These are phyloP conservation scores for Vimba vimba DNA, from an alignment of 2,113 vertebrate genomes.

Conservation along the genomic window DNA sequence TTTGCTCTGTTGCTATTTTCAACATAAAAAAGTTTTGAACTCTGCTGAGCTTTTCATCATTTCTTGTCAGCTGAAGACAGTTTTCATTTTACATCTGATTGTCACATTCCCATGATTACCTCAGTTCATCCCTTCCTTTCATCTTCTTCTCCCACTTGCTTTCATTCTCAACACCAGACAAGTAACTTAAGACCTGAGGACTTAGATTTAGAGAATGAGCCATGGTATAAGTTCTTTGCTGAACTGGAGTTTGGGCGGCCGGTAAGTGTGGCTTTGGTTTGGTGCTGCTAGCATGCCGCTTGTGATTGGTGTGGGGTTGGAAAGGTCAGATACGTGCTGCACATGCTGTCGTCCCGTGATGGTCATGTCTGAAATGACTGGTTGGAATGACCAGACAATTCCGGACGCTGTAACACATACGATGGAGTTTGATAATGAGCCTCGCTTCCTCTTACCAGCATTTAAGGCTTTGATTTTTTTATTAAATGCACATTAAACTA, in stretches of 20 bases:
- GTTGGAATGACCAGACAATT: slow-evolving; percentile 40
- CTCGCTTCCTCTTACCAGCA: slow-evolving; percentile 31
- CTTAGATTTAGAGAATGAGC: slow-evolving; percentile 93
- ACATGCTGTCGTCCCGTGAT: background rate
- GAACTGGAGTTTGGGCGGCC: slow-evolving; percentile 89
- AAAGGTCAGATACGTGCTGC: slow-evolving; percentile 22
- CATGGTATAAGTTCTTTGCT: slow-evolving; percentile 96
- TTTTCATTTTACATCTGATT: slow-evolving; percentile 25
- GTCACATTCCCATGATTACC: slow-evolving; percentile 23
- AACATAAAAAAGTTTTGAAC: background rate
- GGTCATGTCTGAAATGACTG: slow-evolving; percentile 43
- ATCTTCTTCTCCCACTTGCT: slow-evolving; percentile 41
- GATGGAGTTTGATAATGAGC: background rate
- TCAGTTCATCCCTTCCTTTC: slow-evolving; percentile 65
- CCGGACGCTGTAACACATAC: background rate
- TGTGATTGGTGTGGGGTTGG: slow-evolving; percentile 35
- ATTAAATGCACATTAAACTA: background rate
- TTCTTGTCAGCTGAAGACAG: slow-evolving; percentile 15
- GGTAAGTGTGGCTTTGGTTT: slow-evolving; percentile 84
- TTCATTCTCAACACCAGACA: slow-evolving; percentile 76
- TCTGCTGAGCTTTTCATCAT: background rate
- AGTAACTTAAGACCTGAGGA: slow-evolving; percentile 85
- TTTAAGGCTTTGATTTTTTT: background rate
- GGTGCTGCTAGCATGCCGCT: slow-evolving; percentile 47
- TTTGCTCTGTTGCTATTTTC: background rate